Evolutionary conservation across 2,797 vertebrate genomes (phyloP).

Genomic region (Lutjanus campechanus): DNA sequence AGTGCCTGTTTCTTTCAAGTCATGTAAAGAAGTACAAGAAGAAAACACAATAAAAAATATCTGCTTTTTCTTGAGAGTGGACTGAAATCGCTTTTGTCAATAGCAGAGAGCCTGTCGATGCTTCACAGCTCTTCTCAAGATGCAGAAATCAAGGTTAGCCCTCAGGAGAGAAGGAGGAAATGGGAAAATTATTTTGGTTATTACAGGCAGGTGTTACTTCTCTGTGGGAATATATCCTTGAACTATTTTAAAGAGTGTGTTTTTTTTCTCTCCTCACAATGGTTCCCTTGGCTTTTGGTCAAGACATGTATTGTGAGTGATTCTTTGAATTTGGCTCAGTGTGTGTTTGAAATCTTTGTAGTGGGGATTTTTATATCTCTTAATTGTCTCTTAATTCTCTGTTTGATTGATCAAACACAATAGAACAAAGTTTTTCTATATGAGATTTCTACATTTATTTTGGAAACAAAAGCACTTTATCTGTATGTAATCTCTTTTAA

Average conservation of each 20-base stretch:
- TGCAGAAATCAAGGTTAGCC: constrained; percentile 67
- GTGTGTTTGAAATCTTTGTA: neutral
- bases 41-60: neutral
- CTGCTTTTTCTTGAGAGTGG: constrained; percentile 5
- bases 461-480: neutral
- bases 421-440: neutral
- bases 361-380: neutral
- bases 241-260: constrained; percentile 53
- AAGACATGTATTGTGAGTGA: neutral
- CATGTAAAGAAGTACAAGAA: neutral
- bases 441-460: neutral
- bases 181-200: constrained; percentile 66
- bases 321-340: constrained; percentile 10
- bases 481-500: neutral
- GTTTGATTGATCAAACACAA: neutral
- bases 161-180: constrained; percentile 55
- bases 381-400: neutral
- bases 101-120: constrained; percentile 38
- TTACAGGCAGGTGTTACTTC: constrained; percentile 62
- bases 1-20: neutral
- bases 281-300: constrained; percentile 32
- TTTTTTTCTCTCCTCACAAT: constrained; percentile 3
- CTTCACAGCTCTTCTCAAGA: constrained; percentile 61
- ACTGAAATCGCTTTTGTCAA: constrained; percentile 45
- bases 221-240: constrained; percentile 62